Conservation (phyloP, 1,140 invertebrate species). For the Hydropsyche tenuis region DNA sequence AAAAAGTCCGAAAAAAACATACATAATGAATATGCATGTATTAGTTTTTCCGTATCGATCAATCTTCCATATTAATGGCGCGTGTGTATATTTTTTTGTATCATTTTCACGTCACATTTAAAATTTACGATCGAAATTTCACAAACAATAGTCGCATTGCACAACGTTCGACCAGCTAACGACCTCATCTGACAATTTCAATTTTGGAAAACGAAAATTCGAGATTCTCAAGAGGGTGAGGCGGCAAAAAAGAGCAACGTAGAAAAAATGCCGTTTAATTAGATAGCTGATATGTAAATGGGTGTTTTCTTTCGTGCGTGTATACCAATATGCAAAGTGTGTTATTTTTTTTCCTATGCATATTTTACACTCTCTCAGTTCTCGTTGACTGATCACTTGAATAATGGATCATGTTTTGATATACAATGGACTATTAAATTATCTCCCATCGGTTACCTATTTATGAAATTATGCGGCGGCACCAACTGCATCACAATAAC, state of each 20-base stretch:
- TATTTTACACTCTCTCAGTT: slow-evolving; percentile 45
- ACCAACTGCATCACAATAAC: slow-evolving; percentile 32
- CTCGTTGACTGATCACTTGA: slow-evolving; percentile 49
- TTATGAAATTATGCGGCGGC: slow-evolving; percentile 49
- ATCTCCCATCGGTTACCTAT: slow-evolving; percentile 50
- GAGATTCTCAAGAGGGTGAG: no score
- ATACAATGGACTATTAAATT: slow-evolving; percentile 50
- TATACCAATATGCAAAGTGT: slow-evolving; percentile 47
- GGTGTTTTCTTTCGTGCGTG: slow-evolving; percentile 47
- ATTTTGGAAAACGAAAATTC: no score
- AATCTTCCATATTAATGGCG: slow-evolving; percentile 26
- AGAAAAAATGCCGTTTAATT: slow-evolving; percentile 37
- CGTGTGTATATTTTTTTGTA: slow-evolving; percentile 3
- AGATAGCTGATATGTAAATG: slow-evolving; percentile 49
- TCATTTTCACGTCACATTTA: slow-evolving; percentile 24
- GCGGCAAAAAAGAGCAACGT: not conserved
- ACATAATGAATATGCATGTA: slow-evolving; percentile 27
- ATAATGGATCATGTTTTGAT: slow-evolving; percentile 50
- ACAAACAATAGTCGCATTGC: slow-evolving; percentile 18
- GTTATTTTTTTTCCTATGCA: slow-evolving; percentile 44
- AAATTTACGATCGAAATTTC: slow-evolving; percentile 26
- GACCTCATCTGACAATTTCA: not conserved
- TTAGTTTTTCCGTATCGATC: slow-evolving; percentile 15
- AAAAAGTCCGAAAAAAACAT: no score
- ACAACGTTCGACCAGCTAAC: not conserved